phyloP scores from a whole-genome alignment of 2,113 vertebrate species.

The Trochalopteron elliotii region DNA sequence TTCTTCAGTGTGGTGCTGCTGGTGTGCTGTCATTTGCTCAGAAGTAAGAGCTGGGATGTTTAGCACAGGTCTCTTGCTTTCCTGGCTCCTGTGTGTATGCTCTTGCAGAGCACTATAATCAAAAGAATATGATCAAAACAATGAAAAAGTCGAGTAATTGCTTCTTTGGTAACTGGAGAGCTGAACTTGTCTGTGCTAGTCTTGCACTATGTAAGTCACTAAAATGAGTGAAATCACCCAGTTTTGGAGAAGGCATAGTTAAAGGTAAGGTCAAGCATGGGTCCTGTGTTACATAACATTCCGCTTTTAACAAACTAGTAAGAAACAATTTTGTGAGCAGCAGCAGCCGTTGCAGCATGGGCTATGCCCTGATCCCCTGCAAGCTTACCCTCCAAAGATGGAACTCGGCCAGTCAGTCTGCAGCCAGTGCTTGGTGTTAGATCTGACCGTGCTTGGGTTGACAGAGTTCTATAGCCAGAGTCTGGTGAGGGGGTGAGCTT shows the following conservation, averaged over 20 bases:
- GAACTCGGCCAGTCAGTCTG: accelerated
- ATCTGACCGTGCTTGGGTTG: accelerated
- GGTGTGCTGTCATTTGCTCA: not conserved
- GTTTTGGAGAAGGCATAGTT: not conserved
- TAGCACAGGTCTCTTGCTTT: not conserved
- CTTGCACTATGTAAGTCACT: not conserved
- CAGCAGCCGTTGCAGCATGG: accelerated
- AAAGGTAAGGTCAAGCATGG: not conserved
- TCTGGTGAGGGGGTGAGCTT: not conserved
- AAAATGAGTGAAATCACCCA: not conserved
- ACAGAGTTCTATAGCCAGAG: accelerated
- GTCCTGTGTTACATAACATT: not conserved
- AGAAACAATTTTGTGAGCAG: not conserved
- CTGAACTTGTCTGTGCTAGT: not conserved
- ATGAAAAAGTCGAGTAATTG: not conserved
- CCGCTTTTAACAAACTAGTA: not conserved
- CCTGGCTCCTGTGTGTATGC: not conserved
- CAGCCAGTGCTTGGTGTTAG: accelerated
- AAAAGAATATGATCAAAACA: not conserved
- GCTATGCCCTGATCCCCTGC: accelerated
- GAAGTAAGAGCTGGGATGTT: not conserved
- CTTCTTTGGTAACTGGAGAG: not conserved
- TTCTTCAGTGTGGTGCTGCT: not conserved
- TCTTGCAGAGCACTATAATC: accelerated
- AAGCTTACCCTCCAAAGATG: too few relatives aligned